Percentiles rank a stretch among this genome's conserved stretches.
Evolutionary conservation across 1,140 invertebrate genomes (phyloP).

Genomic region (Polypedilum vanderplanki): DNA sequence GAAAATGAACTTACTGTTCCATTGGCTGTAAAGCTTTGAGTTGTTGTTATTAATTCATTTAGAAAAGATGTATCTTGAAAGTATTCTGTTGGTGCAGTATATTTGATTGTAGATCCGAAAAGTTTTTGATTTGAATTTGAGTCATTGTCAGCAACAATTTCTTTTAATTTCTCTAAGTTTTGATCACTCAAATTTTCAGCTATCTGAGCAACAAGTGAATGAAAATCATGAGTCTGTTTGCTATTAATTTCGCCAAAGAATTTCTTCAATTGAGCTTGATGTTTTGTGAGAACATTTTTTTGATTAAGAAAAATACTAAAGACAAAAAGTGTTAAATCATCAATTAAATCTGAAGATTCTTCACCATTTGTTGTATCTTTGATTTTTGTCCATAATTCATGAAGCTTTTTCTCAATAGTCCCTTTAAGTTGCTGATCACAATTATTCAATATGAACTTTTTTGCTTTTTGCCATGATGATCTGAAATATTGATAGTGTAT

Average conservation of each 20-base stretch:
- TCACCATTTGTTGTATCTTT: constrained; percentile 44
- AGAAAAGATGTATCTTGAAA: constrained; percentile 38
- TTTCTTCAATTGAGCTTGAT: constrained; percentile 48
- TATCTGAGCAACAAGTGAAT: constrained; percentile 43
- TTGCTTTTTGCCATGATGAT: constrained; percentile 35
- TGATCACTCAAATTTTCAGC: constrained; percentile 22
- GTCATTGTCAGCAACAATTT: constrained; percentile 16
- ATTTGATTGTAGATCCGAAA: constrained; percentile 46
- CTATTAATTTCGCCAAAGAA: constrained; percentile 49
- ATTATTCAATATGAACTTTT: constrained; percentile 33
- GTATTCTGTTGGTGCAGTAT: constrained; percentile 39
- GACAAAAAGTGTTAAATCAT: constrained; percentile 55
- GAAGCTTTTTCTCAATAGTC: constrained; percentile 32
- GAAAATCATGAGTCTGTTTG: constrained; percentile 48
- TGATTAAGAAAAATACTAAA: constrained; percentile 55
- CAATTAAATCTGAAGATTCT: constrained; percentile 49
- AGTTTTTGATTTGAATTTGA: constrained; percentile 41
- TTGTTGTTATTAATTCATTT: constrained; percentile 42
- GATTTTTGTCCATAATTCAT: constrained; percentile 32
- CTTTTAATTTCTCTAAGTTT: constrained; percentile 22
- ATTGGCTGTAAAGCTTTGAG: constrained; percentile 40
- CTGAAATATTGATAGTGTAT: constrained; percentile 31
- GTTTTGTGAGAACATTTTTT: constrained; percentile 50
- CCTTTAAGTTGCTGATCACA: constrained; percentile 26
- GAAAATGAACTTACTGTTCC: constrained; percentile 39